phyloP scores from a whole-genome alignment of 2,797 vertebrate species.

The Heterohyrax brucei region DNA sequence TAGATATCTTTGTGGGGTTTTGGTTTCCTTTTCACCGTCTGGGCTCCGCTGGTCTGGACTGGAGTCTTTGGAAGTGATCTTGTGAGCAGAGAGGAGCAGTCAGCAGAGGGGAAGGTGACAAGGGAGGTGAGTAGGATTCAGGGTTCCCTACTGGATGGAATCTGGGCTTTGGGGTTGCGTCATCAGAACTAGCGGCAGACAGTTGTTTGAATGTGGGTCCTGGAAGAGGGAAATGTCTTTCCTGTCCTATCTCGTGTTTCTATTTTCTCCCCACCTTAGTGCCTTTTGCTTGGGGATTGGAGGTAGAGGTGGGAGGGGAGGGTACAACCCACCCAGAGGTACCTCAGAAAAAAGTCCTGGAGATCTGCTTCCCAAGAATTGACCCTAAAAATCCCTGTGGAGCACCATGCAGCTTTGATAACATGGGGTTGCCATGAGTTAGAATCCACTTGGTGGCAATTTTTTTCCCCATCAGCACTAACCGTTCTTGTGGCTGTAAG shows the following conservation, averaged over 20 bases:
- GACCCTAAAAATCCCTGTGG: neutral
- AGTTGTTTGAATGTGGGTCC: neutral
- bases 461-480: neutral
- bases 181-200: neutral
- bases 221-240: neutral
- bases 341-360: neutral
- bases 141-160: neutral
- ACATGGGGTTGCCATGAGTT: neutral
- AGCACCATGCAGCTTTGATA: neutral
- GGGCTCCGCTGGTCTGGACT: conserved; percentile 43
- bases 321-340: neutral
- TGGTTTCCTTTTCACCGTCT: conserved; percentile 63
- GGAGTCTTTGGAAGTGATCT: neutral
- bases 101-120: neutral
- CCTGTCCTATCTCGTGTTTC: neutral
- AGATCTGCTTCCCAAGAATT: neutral
- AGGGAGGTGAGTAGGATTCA: neutral
- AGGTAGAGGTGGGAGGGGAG: no score
- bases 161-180: no score
- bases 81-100: neutral
- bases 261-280: neutral
- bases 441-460: neutral
- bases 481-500: neutral
- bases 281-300: neutral
- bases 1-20: conserved; percentile 79